Percentiles rank a stretch among this genome's conserved stretches.
phyloP scores from a whole-genome alignment of 2,797 vertebrate species.

The Cyclura pinguis region DNA sequence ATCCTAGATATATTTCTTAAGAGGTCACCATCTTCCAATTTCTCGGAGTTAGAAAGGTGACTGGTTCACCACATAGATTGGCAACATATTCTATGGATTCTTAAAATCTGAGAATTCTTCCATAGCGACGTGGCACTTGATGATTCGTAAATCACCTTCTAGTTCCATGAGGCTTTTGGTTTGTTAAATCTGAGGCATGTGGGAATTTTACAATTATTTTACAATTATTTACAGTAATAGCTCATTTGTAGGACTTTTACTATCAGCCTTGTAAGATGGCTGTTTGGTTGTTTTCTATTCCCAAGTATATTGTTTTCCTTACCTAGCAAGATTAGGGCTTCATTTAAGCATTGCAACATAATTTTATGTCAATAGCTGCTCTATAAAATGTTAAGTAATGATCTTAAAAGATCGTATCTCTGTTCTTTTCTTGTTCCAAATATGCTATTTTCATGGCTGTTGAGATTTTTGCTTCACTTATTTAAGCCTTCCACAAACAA shows the following conservation, averaged over 20 bases:
- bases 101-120: background rate
- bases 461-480: constrained; percentile 22
- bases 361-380: constrained; percentile 37
- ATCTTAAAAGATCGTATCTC: constrained; percentile 40
- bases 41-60: background rate
- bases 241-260: constrained; percentile 19
- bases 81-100: background rate
- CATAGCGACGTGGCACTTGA: background rate
- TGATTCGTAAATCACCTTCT: background rate
- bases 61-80: background rate
- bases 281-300: constrained; percentile 36
- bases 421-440: constrained; percentile 34
- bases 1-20: background rate
- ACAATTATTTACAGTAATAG: constrained; percentile 27
- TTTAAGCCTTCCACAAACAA: constrained; percentile 20
- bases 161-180: background rate
- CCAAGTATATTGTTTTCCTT: constrained; percentile 40
- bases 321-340: constrained; percentile 17
- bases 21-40: background rate
- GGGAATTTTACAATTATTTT: background rate
- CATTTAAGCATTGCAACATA: constrained; percentile 38
- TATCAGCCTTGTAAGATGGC: background rate
- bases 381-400: constrained; percentile 38
- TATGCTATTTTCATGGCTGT: constrained; percentile 24
- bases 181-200: constrained; percentile 14